Percentiles rank a stretch among this genome's conserved stretches.
phyloP scores from a whole-genome alignment of 1,140 invertebrate genomes.

The Solenopsis fugax region DNA sequence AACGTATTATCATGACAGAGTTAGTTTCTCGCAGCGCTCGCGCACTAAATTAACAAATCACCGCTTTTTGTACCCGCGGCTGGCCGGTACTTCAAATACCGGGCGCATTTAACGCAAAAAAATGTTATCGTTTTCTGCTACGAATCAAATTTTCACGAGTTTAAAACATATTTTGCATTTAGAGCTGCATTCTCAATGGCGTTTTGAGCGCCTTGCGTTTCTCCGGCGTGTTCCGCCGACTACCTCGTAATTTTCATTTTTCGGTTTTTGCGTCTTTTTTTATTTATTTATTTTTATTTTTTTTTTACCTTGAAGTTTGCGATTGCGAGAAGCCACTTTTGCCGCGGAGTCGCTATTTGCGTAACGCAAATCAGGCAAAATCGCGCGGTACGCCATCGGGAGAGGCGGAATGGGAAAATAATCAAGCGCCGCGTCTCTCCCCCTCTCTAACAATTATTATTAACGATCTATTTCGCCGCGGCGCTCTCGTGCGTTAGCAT shows the following conservation, averaged over 20 bases:
- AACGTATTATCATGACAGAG: conserved; percentile 58
- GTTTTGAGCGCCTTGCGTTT: not conserved
- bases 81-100: not conserved
- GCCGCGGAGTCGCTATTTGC: not conserved
- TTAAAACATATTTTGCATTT: conserved; percentile 17
- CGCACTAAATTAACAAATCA: conserved; percentile 56
- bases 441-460: not conserved
- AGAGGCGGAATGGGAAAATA: not conserved
- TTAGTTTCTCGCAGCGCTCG: conserved; percentile 49
- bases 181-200: not conserved
- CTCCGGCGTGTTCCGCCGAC: not conserved
- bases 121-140: not conserved
- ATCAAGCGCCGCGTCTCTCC: not conserved
- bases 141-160: conserved; percentile 14
- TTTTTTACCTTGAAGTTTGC: not conserved
- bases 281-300: too few relatives aligned
- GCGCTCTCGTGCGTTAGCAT: not conserved
- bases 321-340: not conserved
- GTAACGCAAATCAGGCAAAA: conserved; percentile 5
- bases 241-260: not conserved
- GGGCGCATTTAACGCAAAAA: conserved; percentile 6
- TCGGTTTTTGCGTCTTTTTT: not conserved
- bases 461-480: not conserved
- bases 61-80: conserved; percentile 22
- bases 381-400: not conserved